Percentiles rank a stretch among this genome's conserved stretches.
Evolutionary conservation across 2,888 invertebrate genomes (phyloP).

Genomic region (Allolobophora icterica): DNA sequence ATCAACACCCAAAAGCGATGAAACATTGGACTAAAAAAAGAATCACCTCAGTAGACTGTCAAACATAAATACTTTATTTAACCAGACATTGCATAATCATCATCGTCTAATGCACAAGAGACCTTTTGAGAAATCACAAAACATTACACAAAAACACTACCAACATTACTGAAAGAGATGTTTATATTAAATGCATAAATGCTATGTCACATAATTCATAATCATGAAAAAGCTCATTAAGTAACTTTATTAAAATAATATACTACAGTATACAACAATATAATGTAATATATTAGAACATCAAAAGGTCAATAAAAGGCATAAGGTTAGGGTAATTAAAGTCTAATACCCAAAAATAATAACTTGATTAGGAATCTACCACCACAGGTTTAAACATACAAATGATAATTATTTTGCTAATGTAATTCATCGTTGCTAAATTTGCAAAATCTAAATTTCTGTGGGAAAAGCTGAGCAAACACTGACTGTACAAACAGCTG

Average conservation of each 20-base stretch:
- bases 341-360: not conserved
- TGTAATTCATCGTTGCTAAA: too few relatives aligned
- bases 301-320: not conserved
- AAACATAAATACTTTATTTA: conserved; percentile 12
- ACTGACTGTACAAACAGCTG: not conserved
- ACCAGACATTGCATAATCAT: not conserved
- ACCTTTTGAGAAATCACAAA: not conserved
- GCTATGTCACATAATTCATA: not conserved
- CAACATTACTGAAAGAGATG: not conserved
- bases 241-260: not conserved
- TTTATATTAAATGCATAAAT: not conserved
- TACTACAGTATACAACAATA: not conserved
- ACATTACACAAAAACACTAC: not conserved
- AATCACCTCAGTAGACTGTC: too few relatives aligned
- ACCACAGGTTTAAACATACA: not conserved
- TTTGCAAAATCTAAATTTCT: not conserved
- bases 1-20: too few relatives aligned
- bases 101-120: not conserved
- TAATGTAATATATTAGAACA: not conserved
- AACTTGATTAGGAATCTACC: not conserved
- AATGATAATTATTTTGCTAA: not conserved
- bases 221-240: not conserved
- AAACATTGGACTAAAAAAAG: too few relatives aligned
- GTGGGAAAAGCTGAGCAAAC: not conserved
- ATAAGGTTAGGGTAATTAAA: not conserved